Conservation (phyloP, 64 coral and sea anemone genomes). For the Pocillopora damicornis region DNA sequence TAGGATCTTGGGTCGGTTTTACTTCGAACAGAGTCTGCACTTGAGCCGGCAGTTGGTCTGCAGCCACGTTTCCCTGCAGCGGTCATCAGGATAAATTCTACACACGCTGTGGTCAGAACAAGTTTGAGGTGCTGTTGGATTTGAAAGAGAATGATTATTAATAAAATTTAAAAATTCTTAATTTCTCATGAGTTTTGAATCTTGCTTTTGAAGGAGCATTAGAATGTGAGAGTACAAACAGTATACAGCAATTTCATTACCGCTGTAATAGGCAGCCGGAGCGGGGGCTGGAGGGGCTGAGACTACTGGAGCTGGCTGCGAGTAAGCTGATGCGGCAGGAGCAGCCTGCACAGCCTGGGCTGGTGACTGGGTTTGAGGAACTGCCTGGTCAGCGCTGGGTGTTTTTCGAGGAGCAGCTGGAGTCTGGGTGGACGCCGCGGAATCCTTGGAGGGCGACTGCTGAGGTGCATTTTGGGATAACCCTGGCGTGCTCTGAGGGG, state of each 20-base stretch:
- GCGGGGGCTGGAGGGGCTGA: background rate
- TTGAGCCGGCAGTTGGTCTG: slow-evolving; percentile 52
- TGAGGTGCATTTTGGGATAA: no score
- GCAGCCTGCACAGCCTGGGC: background rate
- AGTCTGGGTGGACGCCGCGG: background rate
- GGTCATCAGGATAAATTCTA: slow-evolving; percentile 30
- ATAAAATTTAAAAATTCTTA: no score
- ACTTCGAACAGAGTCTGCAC: slow-evolving; percentile 53
- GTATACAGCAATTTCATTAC: background rate
- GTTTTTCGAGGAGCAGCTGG: background rate
- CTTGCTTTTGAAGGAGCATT: no score
- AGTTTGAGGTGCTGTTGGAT: slow-evolving; percentile 6
- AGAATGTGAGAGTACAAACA: no score
- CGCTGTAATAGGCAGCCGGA: background rate
- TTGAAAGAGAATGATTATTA: background rate
- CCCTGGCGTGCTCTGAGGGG: background rate
- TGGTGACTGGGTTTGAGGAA: background rate
- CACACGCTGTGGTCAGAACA: slow-evolving; percentile 34
- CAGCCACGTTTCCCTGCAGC: slow-evolving; percentile 42
- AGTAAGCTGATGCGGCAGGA: background rate
- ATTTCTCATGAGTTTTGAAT: no score
- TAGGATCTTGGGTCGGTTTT: background rate
- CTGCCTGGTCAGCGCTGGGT: background rate
- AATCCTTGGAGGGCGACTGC: no score
- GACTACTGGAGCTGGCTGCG: background rate